Evolutionary conservation across 2,113 vertebrate species (phyloP).

Genomic region (Mungos mungo): DNA sequence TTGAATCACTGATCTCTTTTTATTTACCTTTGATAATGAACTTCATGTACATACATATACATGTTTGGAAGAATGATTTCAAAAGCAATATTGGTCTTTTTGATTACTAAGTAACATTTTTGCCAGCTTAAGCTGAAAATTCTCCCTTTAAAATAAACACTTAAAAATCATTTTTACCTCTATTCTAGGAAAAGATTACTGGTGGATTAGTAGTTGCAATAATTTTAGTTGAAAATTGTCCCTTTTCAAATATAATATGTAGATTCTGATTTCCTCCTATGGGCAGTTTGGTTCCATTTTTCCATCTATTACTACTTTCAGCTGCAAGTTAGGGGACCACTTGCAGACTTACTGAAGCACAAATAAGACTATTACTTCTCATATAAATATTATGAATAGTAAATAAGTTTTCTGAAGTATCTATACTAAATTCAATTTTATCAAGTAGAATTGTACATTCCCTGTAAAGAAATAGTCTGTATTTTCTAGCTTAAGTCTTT

Average conservation of each 20-base stretch:
- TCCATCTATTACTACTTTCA: conserved; percentile 34
- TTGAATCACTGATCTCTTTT: background rate
- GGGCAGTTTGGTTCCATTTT: background rate
- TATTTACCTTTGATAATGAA: background rate
- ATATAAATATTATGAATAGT: conserved; percentile 36
- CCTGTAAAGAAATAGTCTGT: conserved; percentile 49
- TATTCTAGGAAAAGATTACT: background rate
- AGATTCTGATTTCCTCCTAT: background rate
- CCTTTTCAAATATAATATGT: background rate
- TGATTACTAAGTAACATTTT: background rate
- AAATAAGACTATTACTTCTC: conserved; percentile 36
- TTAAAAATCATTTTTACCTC: background rate
- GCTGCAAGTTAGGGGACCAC: background rate
- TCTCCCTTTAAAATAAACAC: background rate
- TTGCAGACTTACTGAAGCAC: background rate
- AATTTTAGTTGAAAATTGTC: conserved; percentile 34
- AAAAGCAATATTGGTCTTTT: conserved; percentile 24
- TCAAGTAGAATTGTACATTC: background rate
- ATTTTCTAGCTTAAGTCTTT: conserved; percentile 48
- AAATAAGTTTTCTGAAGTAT: conserved; percentile 53
- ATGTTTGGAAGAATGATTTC: conserved; percentile 37
- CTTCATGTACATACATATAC: background rate
- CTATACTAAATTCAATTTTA: conserved; percentile 56
- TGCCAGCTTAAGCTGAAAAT: conserved; percentile 13
- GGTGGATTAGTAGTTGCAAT: background rate